Evolutionary conservation across 1,140 invertebrate genomes (phyloP), one percentile per base, ranked within the genome.

Genomic region (Lysiphlebus fabarum): DNA sequence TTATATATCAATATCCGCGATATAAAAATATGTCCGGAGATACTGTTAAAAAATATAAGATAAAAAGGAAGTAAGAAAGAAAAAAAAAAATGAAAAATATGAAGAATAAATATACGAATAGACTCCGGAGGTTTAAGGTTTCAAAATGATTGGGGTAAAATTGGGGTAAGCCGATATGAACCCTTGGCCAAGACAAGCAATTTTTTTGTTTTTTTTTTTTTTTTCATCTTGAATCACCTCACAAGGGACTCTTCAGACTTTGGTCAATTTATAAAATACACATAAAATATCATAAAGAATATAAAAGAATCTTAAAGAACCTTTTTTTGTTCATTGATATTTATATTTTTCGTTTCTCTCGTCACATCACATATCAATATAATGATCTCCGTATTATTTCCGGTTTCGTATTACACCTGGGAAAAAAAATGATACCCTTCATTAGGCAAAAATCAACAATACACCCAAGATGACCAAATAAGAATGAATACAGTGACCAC

Each of bases 111-210:
- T 37, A 58, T 34, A 41, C 38, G 58, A n/a, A n/a, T 61, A 58
- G 61, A 53, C 59, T 48, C 59, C 55, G 53, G 61, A 62, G 69
- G 74, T 77, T 73, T 77, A 69, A 55, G 66, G 72, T 77, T 77
- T 77, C 75, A 76, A 72, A 74, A 74, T 78, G 74, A 77, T 77
- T 78, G 76, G 73, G 75, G 73, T 76, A 67, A 71, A 77, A 78
- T 78, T 76, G 74, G 73, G 76, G 76, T 77, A 77, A 78, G 75
- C 70, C 69, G 76, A 78, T 76, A 66, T 59, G 40, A 47, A 47
- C 41, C 42, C 55, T 54, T 26, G 51, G 36, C 26, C 45, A 37
- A 38, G 10, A 56, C 34, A 41, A 45, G 53, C 10, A 47, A 36
- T 56, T 38, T 26, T 56, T 45, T 41, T 56, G 33, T 49, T 38